Conservation (phyloP, 2,888 invertebrate species). For the Emmelina monodactyla region DNA sequence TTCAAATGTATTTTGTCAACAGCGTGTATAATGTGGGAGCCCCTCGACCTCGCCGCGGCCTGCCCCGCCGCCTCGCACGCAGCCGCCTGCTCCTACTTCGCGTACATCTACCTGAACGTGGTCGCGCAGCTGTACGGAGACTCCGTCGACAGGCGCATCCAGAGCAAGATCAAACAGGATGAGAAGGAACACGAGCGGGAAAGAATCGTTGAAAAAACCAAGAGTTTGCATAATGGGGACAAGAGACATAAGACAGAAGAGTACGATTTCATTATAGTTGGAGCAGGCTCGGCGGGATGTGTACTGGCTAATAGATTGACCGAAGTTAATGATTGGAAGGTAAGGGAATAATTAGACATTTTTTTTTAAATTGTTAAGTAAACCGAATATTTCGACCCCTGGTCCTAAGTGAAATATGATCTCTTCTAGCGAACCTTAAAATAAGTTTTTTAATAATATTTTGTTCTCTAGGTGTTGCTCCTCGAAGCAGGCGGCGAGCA, state of each 20-base stretch:
- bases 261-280: conserved; percentile 41
- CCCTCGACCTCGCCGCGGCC: conserved; percentile 20
- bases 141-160: neutral
- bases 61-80: conserved; percentile 19
- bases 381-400: no score
- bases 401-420: no score
- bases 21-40: no score
- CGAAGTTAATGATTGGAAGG: conserved; percentile 27
- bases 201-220: no score
- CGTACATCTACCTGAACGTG: conserved; percentile 27
- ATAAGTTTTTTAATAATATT: no score
- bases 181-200: no score
- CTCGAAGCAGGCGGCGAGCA: conserved; percentile 72
- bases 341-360: no score
- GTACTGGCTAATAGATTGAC: conserved; percentile 35
- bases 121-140: conserved; percentile 30
- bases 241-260: no score
- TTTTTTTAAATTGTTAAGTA: no score
- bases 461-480: conserved; percentile 56
- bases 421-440: no score
- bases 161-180: neutral
- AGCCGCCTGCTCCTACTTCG: neutral
- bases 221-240: no score
- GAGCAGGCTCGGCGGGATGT: conserved; percentile 38
- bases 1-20: no score